phyloP scores from a whole-genome alignment of 2,888 invertebrate species.

The Pediacus dermestoides region DNA sequence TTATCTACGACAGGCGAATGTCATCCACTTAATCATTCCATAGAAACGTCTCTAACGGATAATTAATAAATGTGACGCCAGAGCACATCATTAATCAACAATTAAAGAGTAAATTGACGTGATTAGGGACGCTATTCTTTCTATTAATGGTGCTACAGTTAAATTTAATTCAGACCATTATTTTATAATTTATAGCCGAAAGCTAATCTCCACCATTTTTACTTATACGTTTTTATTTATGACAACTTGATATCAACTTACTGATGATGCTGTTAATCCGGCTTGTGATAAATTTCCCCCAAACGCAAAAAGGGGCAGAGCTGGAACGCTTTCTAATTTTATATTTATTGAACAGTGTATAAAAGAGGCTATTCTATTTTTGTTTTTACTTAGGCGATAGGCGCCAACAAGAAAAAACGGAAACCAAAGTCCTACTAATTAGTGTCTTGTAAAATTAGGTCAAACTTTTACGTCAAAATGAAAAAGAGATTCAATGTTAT shows the following conservation, averaged over 20 bases:
- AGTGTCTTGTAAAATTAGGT: no score
- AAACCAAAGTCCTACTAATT: no score
- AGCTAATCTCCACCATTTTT: conserved; percentile 5
- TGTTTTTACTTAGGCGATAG: no score
- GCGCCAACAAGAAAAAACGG: no score
- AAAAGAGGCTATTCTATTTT: no score
- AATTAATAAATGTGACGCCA: conserved; percentile 46
- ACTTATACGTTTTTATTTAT: not conserved
- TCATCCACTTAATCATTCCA: conserved; percentile 43
- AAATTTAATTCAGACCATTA: conserved; percentile 13
- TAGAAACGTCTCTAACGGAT: conserved; percentile 41
- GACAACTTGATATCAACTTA: conserved; percentile 3
- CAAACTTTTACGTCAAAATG: no score
- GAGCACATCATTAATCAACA: conserved; percentile 44
- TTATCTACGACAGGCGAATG: conserved; percentile 40
- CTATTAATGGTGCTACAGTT: conserved; percentile 16
- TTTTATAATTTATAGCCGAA: conserved; percentile 18
- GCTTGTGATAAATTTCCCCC: no score
- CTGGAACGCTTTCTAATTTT: no score
- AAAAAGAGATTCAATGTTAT: no score
- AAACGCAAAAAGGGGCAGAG: no score
- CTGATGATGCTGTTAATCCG: no score
- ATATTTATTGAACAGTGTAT: no score
- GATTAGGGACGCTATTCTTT: conserved; percentile 39
- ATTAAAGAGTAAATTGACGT: conserved; percentile 44